Percentiles rank a stretch among this genome's conserved stretches.
phyloP scores from a whole-genome alignment of 2,888 invertebrate species.

The Electrophaes corylata region DNA sequence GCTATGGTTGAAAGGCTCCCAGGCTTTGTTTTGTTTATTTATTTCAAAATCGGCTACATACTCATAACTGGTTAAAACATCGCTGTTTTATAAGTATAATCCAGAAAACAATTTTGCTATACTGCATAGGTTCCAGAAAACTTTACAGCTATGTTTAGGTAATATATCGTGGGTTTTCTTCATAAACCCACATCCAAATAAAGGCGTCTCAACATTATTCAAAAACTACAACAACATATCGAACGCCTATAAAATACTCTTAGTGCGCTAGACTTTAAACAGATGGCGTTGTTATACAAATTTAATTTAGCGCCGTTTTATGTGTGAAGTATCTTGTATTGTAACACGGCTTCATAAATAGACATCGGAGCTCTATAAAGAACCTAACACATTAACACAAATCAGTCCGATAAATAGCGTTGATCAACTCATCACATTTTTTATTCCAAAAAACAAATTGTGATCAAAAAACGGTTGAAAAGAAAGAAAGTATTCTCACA shows the following conservation, averaged over 20 bases:
- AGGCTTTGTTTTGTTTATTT: constrained; percentile 24
- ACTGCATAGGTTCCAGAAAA: too few species aligned
- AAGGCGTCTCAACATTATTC: too few species aligned
- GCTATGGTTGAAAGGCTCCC: constrained; percentile 20
- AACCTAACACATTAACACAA: constrained; percentile 15
- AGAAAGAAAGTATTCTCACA: constrained; percentile 38
- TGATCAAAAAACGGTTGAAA: constrained; percentile 34
- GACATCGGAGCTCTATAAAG: constrained; percentile 1
- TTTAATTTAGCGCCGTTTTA: not conserved
- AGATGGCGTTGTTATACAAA: not conserved
- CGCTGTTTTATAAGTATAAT: constrained; percentile 5
- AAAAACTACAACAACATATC: not conserved
- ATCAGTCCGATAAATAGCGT: constrained; percentile 17
- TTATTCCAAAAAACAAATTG: constrained; percentile 12
- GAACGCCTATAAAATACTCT: not conserved
- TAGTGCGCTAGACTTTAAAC: not conserved
- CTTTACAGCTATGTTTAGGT: too few species aligned
- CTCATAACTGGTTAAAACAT: constrained; percentile 28
- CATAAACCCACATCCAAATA: too few species aligned
- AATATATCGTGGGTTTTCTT: too few species aligned
- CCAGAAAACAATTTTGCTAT: not conserved
- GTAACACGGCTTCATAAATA: not conserved
- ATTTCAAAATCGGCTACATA: constrained; percentile 13
- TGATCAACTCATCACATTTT: constrained; percentile 8
- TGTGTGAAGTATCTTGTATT: not conserved